Percentiles rank a stretch among this genome's conserved stretches.
Evolutionary conservation across 2,797 vertebrate species (phyloP).

Genomic region (Hozukius guyotensis): DNA sequence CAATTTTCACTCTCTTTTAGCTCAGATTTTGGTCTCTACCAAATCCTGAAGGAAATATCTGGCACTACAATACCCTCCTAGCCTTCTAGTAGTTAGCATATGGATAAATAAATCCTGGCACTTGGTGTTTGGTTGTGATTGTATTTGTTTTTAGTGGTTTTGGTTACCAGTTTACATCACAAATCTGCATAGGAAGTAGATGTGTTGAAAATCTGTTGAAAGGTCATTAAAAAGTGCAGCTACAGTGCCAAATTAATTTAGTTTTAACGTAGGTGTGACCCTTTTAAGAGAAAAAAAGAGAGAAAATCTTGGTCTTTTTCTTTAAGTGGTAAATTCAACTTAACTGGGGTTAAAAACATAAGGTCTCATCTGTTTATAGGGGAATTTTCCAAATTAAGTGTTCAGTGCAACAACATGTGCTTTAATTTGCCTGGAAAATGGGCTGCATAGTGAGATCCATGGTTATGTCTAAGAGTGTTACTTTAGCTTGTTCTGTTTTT

Average conservation of each 20-base stretch:
- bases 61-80: too few species aligned
- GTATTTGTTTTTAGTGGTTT: background rate
- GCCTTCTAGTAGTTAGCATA: background rate
- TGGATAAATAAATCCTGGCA: background rate
- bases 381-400: slow-evolving; percentile 59
- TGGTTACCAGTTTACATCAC: background rate
- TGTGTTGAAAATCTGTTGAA: slow-evolving; percentile 9
- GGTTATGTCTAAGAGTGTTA: slow-evolving; percentile 65
- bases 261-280: slow-evolving; percentile 1
- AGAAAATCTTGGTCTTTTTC: background rate
- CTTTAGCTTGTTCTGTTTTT: slow-evolving; percentile 72
- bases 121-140: background rate
- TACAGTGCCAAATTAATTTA: background rate
- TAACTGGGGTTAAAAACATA: slow-evolving; percentile 28
- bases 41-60: background rate
- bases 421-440: slow-evolving; percentile 76
- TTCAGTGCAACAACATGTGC: slow-evolving; percentile 60
- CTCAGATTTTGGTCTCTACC: background rate
- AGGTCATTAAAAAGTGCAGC: slow-evolving; percentile 31
- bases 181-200: background rate
- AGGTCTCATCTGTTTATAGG: slow-evolving; percentile 42
- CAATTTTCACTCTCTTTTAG: background rate
- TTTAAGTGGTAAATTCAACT: slow-evolving; percentile 8
- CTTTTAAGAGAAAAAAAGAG: background rate
- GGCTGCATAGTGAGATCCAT: slow-evolving; percentile 55